Percentiles rank a stretch among this genome's conserved stretches.
phyloP scores from a whole-genome alignment of 2,797 vertebrate genomes.

The Sternotherus odoratus region DNA sequence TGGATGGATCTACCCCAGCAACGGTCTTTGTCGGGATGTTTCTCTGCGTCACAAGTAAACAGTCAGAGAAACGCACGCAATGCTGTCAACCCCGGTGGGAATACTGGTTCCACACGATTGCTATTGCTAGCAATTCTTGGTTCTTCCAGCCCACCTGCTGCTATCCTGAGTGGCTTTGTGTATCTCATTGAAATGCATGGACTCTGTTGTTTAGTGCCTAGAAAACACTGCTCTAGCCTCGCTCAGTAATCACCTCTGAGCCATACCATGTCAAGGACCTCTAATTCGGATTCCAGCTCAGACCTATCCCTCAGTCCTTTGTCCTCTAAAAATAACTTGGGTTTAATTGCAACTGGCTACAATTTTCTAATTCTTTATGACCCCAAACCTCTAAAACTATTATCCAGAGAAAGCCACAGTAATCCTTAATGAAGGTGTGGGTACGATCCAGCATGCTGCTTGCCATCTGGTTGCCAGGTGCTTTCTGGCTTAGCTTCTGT shows the following conservation, averaged over 20 bases:
- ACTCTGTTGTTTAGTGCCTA: not conserved
- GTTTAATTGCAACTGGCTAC: constrained; percentile 60
- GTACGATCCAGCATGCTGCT: constrained; percentile 7
- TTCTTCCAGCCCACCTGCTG: constrained; percentile 30
- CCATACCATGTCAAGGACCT: constrained; percentile 27
- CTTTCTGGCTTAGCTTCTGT: constrained; percentile 64
- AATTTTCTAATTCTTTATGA: constrained; percentile 71
- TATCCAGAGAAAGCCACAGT: constrained; percentile 54
- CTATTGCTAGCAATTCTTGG: not conserved
- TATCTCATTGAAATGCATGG: not conserved
- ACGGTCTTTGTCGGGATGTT: not conserved
- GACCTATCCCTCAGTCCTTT: constrained; percentile 4
- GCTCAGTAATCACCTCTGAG: not conserved
- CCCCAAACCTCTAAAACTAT: constrained; percentile 69
- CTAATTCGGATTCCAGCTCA: constrained; percentile 34
- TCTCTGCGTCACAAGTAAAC: not conserved
- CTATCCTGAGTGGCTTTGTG: not conserved
- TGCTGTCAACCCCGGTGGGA: not conserved
- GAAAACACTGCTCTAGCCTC: not conserved
- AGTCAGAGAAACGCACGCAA: constrained; percentile 15
- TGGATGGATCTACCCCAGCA: not conserved
- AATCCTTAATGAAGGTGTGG: constrained; percentile 68
- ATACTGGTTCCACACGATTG: not conserved
- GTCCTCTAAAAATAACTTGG: constrained; percentile 48
- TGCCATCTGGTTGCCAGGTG: constrained; percentile 71